Evolutionary conservation across 1,140 invertebrate genomes (phyloP), one percentile per base, ranked within the genome.

Genomic region (Scaptomyza montana): DNA sequence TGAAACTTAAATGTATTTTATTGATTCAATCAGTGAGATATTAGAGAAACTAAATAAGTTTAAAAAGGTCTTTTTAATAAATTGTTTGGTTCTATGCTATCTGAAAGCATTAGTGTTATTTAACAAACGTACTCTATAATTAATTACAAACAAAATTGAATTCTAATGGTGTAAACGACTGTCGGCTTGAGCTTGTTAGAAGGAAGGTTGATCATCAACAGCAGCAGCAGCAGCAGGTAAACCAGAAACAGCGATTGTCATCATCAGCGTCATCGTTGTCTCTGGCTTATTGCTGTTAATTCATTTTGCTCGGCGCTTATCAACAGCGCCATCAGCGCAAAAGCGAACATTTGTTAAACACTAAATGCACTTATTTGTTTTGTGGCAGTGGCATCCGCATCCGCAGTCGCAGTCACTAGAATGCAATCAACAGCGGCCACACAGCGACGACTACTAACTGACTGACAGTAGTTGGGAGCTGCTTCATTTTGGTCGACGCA

Each of bases 351-450:
- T 90, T 90, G 87, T 90, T 90, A 90, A 90, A 84, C 87, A 90
- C 87, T 90, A 90, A 90, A 90, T 90, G 87, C 87, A 90, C 87
- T 90, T 90, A 90, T 90, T 87, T 90, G 87, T 87, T 90, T 90
- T 80, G 71, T 62, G 74, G 76, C 80, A 56, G 59, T 69, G 21
- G 50, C 70, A 61, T 72, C 69, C 69, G 41, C 63, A 72, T 72
- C 69, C 69, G 33, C 41, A 66, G 39, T 19, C 6, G 39, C 47
- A 59, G 46, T 46, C 60, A 21, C 49, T 77, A 77, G 82, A 87
- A 87, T 87, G 82, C 82, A 81, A 87, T 87, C 82, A 87, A 62
- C 65, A 41, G 51, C 75, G 79, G 84, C 84, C 82, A 84, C 82
- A 87, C 78, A 89, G 55, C 84, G 57, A 25, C 55, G n/a, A 65